Evolutionary conservation across 2,888 invertebrate genomes (phyloP).

Genomic region (Dasysyrphus albostriatus): DNA sequence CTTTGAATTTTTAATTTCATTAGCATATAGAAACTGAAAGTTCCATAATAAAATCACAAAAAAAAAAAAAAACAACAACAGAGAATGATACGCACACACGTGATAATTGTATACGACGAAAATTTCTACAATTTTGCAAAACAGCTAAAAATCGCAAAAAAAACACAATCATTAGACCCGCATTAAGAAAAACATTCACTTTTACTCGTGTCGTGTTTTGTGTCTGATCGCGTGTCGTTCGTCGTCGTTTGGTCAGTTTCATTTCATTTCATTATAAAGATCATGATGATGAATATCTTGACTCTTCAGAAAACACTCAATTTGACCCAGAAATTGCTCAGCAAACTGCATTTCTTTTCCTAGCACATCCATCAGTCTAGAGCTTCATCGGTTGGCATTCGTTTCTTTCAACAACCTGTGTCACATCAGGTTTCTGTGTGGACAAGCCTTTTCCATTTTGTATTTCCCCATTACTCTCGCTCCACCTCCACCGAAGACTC

Average conservation of each 20-base stretch:
- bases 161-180: slow-evolving; percentile 19
- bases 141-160: slow-evolving; percentile 12
- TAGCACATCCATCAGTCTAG: slow-evolving; percentile 52
- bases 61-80: slow-evolving; percentile 25
- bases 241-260: slow-evolving; percentile 10
- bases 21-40: slow-evolving; percentile 72
- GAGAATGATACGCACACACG: slow-evolving; percentile 20
- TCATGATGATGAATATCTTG: slow-evolving; percentile 29
- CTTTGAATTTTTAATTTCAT: slow-evolving; percentile 29
- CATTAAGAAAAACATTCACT: slow-evolving; percentile 57
- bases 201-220: slow-evolving; percentile 45
- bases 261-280: slow-evolving; percentile 14
- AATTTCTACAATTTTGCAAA: slow-evolving; percentile 63
- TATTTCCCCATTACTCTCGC: neutral
- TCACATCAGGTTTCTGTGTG: slow-evolving; percentile 55
- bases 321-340: slow-evolving; percentile 65
- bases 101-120: slow-evolving; percentile 26
- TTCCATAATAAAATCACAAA: slow-evolving; percentile 16
- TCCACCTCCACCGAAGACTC: slow-evolving; percentile 3
- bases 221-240: neutral
- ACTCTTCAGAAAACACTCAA: slow-evolving; percentile 20
- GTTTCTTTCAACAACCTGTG: slow-evolving; percentile 44
- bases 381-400: neutral
- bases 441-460: slow-evolving; percentile 40
- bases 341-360: slow-evolving; percentile 59